These are phyloP conservation scores for Oligia fasciuncula DNA, from an alignment of 2,888 invertebrate species.

Conservation along the genomic window DNA sequence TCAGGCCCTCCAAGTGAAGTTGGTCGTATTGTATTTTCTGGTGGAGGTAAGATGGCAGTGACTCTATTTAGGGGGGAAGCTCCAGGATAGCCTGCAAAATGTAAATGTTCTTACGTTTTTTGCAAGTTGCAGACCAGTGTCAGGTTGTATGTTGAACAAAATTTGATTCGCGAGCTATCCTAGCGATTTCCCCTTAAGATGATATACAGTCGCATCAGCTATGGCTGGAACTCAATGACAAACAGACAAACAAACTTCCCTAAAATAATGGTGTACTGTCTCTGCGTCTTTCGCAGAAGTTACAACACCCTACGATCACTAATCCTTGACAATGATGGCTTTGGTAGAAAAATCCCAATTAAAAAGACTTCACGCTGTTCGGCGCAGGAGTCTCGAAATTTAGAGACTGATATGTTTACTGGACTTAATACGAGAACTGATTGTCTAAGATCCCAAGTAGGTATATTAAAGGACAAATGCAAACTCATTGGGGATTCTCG, in stretches of 20 bases:
- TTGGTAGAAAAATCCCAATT: not conserved
- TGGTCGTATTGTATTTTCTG: no score
- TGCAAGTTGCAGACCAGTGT: no score
- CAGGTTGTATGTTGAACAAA: no score
- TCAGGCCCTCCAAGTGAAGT: no score
- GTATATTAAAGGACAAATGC: not conserved
- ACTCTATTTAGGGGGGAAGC: not conserved
- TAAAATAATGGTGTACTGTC: not conserved
- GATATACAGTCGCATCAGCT: not conserved
- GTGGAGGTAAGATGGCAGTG: not conserved
- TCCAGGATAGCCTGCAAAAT: no score
- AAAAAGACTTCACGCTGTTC: not conserved
- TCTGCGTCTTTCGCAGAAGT: not conserved
- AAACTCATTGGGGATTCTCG: not conserved
- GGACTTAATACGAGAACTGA: not conserved
- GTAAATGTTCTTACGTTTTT: no score
- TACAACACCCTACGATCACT: not conserved
- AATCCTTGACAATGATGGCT: not conserved
- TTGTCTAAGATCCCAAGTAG: not conserved
- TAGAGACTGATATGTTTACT: not conserved
- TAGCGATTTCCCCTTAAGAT: no score
- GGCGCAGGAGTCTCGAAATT: not conserved
- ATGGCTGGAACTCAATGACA: not conserved
- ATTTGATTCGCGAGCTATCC: no score
- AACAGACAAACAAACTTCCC: not conserved